phyloP scores from a whole-genome alignment of 2,113 vertebrate genomes.

The Lagenorhynchus albirostris region DNA sequence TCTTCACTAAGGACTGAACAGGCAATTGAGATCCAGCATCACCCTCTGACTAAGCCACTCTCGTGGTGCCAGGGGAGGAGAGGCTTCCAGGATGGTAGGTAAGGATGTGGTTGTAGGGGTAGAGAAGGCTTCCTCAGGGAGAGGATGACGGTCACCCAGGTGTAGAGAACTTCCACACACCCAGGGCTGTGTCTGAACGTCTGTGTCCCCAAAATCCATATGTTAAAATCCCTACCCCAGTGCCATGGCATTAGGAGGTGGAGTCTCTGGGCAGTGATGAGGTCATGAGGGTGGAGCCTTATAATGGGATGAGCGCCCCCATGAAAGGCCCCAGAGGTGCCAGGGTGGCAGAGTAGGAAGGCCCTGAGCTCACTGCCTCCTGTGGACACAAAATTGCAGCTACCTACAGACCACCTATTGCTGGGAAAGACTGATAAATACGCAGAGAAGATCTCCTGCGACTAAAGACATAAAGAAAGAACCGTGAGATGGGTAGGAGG shows the following conservation, averaged over 20 bases:
- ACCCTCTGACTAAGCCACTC: background rate
- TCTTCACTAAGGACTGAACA: background rate
- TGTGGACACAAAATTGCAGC: background rate
- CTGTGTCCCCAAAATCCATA: background rate
- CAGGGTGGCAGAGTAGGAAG: background rate
- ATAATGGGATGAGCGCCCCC: no score
- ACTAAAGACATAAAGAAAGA: background rate
- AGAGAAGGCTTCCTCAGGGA: no score
- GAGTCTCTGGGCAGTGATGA: background rate
- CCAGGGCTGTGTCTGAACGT: background rate
- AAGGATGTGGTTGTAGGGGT: rapidly evolving
- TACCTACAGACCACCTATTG: no score
- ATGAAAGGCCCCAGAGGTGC: background rate
- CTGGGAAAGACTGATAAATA: no score
- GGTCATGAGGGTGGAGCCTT: background rate
- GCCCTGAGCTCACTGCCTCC: background rate
- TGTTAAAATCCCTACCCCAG: no score
- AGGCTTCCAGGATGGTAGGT: rapidly evolving
- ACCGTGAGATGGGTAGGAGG: background rate
- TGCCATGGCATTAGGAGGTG: rapidly evolving
- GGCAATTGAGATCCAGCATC: rapidly evolving
- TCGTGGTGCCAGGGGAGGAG: background rate
- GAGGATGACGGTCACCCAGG: rapidly evolving
- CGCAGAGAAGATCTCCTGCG: background rate
- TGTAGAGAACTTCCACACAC: rapidly evolving